phyloP scores from a whole-genome alignment of 2,888 invertebrate species.

The Dicroscelio sp. region DNA sequence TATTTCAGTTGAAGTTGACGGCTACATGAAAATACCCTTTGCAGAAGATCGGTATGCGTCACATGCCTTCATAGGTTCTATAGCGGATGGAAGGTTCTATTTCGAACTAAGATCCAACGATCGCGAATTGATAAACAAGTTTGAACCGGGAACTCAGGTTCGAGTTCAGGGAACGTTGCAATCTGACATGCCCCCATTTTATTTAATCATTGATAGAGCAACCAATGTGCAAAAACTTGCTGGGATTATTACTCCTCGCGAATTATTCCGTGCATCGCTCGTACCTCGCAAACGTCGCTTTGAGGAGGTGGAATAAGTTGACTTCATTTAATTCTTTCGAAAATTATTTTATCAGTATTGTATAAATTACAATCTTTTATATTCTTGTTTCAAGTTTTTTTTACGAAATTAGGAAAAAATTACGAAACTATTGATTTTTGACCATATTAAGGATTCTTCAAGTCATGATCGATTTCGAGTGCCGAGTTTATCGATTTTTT shows the following conservation, averaged over 20 bases:
- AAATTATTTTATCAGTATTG: neutral
- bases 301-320: neutral
- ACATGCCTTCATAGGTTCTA: conserved; percentile 10
- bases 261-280: conserved; percentile 1
- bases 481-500: too few species aligned
- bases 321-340: neutral
- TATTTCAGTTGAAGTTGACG: conserved; percentile 20
- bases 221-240: neutral
- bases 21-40: conserved; percentile 8
- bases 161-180: neutral
- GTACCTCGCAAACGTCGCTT: neutral
- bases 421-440: too few species aligned
- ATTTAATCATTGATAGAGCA: neutral
- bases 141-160: neutral
- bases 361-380: neutral
- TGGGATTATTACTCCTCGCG: neutral
- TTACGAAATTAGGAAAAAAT: too few species aligned
- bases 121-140: neutral
- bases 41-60: neutral
- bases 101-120: conserved; percentile 4
- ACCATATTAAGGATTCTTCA: too few species aligned
- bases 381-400: too few species aligned
- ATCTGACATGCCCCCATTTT: neutral
- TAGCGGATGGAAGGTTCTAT: neutral
- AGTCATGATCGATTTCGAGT: too few species aligned